A percentile compares a stretch with the other conserved stretches of the same genome.
Conservation (phyloP, 1,140 invertebrate genomes). For the Eupeodes corollae region DNA sequence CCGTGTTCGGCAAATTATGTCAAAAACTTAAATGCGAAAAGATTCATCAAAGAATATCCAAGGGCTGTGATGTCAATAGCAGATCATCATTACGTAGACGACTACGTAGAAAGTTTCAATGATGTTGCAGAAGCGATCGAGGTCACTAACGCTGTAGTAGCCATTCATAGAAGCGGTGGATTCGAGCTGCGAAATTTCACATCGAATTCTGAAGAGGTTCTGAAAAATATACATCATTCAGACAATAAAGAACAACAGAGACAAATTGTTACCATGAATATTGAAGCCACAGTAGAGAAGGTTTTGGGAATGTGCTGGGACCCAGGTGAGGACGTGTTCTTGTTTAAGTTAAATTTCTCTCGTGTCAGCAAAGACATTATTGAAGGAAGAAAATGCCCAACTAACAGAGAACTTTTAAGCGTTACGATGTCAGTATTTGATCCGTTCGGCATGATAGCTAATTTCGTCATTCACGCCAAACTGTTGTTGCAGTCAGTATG, state of each 20-base stretch:
- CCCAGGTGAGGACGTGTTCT: background rate
- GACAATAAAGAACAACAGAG: background rate
- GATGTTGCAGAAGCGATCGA: slow-evolving; percentile 14
- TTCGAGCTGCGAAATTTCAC: slow-evolving; percentile 6
- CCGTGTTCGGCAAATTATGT: slow-evolving; percentile 25
- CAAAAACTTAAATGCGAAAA: slow-evolving; percentile 25
- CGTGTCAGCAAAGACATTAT: slow-evolving; percentile 10
- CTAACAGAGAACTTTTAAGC: slow-evolving; percentile 5
- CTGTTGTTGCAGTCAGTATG: background rate
- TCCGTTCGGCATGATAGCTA: background rate
- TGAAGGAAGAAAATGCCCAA: slow-evolving; percentile 5
- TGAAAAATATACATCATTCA: background rate
- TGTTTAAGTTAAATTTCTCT: slow-evolving; percentile 5
- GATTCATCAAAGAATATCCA: slow-evolving; percentile 8
- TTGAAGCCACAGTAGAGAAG: background rate
- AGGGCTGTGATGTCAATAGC: slow-evolving; percentile 18
- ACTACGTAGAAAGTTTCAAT: slow-evolving; percentile 25
- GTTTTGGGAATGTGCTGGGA: slow-evolving; percentile 9
- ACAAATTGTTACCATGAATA: background rate
- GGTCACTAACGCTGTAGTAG: slow-evolving; percentile 8
- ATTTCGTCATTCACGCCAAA: background rate
- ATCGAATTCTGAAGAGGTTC: slow-evolving; percentile 3
- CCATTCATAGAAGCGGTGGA: background rate
- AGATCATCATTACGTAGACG: slow-evolving; percentile 34
- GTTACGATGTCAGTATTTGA: slow-evolving; percentile 14